Conservation (phyloP, 1,140 invertebrate genomes). For the Physella acuta region DNA sequence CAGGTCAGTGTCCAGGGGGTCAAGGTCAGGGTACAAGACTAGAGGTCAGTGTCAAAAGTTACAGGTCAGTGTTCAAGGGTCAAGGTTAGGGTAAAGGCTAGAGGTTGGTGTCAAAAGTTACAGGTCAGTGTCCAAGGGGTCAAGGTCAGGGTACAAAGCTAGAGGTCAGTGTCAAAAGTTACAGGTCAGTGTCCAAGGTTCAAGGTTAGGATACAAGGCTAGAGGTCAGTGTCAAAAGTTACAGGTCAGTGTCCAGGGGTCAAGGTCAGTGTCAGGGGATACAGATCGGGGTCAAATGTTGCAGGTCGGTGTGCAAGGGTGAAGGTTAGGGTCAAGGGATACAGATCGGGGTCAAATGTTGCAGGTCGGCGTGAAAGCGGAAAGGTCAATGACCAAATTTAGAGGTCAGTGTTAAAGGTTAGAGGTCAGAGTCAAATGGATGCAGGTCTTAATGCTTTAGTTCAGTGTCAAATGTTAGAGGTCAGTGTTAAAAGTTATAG, state of each 20-base stretch:
- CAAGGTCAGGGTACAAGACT: slow-evolving; percentile 47
- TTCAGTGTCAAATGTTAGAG: too few species aligned
- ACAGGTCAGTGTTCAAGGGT: too few species aligned
- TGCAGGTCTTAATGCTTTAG: too few species aligned
- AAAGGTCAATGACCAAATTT: slow-evolving; percentile 37
- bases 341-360: slow-evolving; percentile 13
- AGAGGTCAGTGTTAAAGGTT: too few species aligned
- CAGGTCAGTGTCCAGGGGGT: slow-evolving; percentile 23
- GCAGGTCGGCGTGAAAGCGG: slow-evolving; percentile 47
- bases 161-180: slow-evolving; percentile 37
- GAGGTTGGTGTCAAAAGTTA: too few species aligned
- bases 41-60: slow-evolving; percentile 37
- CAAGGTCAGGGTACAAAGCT: slow-evolving; percentile 46
- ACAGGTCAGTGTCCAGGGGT: slow-evolving; percentile 23
- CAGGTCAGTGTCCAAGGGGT: slow-evolving; percentile 23
- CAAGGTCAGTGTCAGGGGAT: slow-evolving; percentile 47
- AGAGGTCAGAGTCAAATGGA: too few species aligned
- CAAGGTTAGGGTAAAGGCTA: too few species aligned
- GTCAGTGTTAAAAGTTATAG: slow-evolving; percentile 31
- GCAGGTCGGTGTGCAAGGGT: too few species aligned
- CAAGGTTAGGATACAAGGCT: too few species aligned
- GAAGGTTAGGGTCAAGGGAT: too few species aligned
- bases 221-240: too few species aligned
- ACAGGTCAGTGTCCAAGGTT: too few species aligned
- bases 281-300: slow-evolving; percentile 36